A percentile compares a stretch with the other conserved stretches of the same genome.
These are phyloP conservation scores for Drosophila guanche DNA, from an alignment of 1,140 invertebrate genomes.

Conservation along the genomic window DNA sequence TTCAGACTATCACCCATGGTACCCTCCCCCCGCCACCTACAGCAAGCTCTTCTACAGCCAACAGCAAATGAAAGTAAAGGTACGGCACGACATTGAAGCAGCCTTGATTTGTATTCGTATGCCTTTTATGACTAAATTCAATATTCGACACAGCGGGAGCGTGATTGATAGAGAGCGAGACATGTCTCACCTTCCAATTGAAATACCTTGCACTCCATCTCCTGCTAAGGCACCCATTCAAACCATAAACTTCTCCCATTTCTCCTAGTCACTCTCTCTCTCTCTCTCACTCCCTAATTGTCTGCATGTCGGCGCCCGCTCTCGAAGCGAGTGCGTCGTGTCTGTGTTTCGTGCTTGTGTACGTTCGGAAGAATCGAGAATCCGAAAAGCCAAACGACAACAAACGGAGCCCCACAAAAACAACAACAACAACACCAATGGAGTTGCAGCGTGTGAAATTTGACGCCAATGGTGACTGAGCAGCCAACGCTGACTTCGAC, in stretches of 20 bases:
- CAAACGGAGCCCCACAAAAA: conserved; percentile 27
- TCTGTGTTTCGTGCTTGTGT: background rate
- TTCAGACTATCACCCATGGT: conserved; percentile 1
- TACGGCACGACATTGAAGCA: too few species aligned
- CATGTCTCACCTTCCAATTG: too few species aligned
- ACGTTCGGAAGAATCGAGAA: conserved; percentile 49
- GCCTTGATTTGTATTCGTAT: too few species aligned
- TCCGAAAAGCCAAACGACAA: conserved; percentile 28
- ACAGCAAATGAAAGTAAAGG: too few species aligned
- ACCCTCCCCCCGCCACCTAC: background rate
- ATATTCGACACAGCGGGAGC: too few species aligned
- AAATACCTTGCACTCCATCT: background rate
- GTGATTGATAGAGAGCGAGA: too few species aligned
- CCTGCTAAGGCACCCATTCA: too few species aligned
- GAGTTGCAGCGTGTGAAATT: conserved; percentile 57
- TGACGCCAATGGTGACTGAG: conserved; percentile 35
- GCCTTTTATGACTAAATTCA: too few species aligned
- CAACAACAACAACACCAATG: conserved; percentile 8
- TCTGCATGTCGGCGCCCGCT: background rate
- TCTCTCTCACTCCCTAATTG: conserved; percentile 2
- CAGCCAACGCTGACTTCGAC: background rate
- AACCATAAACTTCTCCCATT: background rate
- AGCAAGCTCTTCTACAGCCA: too few species aligned
- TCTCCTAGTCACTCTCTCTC: background rate
- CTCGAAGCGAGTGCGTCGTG: conserved; percentile 1